Evolutionary conservation across 2,113 vertebrate genomes (phyloP).

Genomic region (Myotis yumanensis): DNA sequence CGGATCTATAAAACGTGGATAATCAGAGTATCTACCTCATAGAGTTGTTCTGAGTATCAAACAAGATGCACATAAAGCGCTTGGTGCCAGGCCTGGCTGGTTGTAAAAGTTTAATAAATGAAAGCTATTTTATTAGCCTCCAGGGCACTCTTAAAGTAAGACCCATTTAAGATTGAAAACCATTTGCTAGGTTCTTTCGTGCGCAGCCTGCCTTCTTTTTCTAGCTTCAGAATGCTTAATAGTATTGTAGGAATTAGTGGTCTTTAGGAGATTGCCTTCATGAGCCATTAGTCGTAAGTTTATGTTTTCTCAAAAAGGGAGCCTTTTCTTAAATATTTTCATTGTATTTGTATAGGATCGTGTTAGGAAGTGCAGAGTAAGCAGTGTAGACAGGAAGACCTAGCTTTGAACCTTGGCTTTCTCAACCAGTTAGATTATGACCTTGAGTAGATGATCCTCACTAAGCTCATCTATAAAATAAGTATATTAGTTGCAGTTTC

Average conservation of each 20-base stretch:
- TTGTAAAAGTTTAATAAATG: constrained; percentile 39
- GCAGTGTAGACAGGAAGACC: neutral
- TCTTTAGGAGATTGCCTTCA: neutral
- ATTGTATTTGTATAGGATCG: neutral
- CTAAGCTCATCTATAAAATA: neutral
- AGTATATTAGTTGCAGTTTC: neutral
- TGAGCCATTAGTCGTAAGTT: neutral
- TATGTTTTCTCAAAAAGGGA: neutral
- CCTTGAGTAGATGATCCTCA: neutral
- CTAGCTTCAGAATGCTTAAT: neutral
- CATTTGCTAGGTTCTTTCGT: neutral
- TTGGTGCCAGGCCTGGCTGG: neutral
- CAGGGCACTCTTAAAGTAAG: neutral
- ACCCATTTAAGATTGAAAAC: constrained; percentile 13
- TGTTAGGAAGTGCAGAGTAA: neutral
- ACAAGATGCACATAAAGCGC: neutral
- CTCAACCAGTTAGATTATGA: neutral
- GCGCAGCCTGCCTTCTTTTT: neutral
- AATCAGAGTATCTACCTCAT: neutral
- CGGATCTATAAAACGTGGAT: neutral
- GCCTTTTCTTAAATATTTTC: neutral
- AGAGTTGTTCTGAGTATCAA: neutral
- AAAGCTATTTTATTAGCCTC: constrained; percentile 28
- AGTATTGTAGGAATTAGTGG: neutral
- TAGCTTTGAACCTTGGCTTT: neutral